Evolutionary conservation across 2,888 invertebrate species (phyloP).

Genomic region (Pherbina coryleti): DNA sequence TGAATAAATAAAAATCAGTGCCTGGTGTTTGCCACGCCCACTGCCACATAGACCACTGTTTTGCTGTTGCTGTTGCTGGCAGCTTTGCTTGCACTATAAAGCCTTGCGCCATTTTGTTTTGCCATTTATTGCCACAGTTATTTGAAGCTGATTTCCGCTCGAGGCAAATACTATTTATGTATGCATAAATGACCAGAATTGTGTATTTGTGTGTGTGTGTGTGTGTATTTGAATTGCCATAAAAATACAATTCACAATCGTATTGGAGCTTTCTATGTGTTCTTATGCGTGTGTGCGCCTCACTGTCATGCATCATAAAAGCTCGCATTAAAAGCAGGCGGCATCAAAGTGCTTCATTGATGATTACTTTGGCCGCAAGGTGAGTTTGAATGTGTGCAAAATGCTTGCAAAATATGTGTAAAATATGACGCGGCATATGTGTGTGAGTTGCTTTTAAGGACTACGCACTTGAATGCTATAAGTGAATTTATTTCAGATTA

Average conservation of each 20-base stretch:
- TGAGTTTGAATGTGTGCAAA: slow-evolving; percentile 1
- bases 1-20: neutral
- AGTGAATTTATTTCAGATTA: too few relatives aligned
- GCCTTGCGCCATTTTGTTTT: neutral
- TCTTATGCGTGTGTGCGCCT: neutral
- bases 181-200: neutral
- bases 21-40: neutral
- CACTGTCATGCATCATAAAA: neutral
- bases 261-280: too few relatives aligned
- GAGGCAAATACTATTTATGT: neutral
- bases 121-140: neutral
- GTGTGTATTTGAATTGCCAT: neutral
- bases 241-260: too few relatives aligned
- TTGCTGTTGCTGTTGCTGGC: neutral
- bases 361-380: neutral
- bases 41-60: neutral
- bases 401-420: neutral
- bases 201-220: neutral
- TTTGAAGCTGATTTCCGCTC: neutral
- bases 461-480: too few relatives aligned
- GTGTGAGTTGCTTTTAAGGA: too few relatives aligned
- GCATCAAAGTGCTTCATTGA: neutral
- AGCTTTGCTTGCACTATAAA: neutral
- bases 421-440: neutral
- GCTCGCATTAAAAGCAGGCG: slow-evolving; percentile 17